Conservation (phyloP, 2,113 vertebrate genomes). For the Dicaeum eximium region DNA sequence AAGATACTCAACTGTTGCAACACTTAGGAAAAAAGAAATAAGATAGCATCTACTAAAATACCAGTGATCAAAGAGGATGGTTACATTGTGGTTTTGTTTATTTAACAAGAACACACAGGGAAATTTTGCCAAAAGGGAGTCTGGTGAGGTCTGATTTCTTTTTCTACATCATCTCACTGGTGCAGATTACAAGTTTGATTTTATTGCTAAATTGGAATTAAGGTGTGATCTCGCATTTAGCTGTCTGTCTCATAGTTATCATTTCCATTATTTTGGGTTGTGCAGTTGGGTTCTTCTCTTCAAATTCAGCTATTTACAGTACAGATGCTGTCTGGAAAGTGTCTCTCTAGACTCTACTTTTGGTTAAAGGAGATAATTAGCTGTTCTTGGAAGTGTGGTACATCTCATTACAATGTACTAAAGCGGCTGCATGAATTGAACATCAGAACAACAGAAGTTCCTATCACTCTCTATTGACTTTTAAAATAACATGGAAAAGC, state of each 20-base stretch:
- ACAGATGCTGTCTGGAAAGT: not conserved
- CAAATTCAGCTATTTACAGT: not conserved
- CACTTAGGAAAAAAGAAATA: not conserved
- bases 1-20: not conserved
- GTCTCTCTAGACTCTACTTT: not conserved
- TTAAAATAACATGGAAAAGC: not conserved
- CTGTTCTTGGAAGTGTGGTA: not conserved
- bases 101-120: not conserved
- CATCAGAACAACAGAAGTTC: not conserved
- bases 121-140: not conserved
- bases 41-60: not conserved
- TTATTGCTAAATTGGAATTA: not conserved
- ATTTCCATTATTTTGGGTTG: not conserved
- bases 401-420: not conserved
- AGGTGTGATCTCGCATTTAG: not conserved
- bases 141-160: not conserved
- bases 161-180: not conserved
- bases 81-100: not conserved
- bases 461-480: not conserved
- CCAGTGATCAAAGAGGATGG: not conserved
- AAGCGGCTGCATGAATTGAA: not conserved
- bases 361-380: not conserved
- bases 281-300: not conserved
- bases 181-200: not conserved
- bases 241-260: not conserved